These are phyloP conservation scores for Philereme transversata DNA, from an alignment of 2,888 invertebrate species.

Conservation along the genomic window DNA sequence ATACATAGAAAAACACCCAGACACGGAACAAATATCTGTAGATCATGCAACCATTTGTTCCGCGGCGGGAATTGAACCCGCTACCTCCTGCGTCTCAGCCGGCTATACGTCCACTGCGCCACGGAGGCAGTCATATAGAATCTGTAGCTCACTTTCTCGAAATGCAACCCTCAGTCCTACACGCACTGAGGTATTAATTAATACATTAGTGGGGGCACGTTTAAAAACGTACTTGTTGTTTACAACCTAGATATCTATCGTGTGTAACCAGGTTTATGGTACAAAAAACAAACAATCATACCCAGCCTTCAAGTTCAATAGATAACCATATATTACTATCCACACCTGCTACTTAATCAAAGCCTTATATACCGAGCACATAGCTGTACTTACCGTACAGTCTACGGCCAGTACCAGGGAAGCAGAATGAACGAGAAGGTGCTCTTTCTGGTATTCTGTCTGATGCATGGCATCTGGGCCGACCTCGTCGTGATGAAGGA, in stretches of 20 bases:
- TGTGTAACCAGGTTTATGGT: constrained; percentile 3
- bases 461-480: constrained; percentile 34
- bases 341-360: constrained; percentile 12
- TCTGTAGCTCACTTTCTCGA: too few relatives aligned
- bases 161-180: too few relatives aligned
- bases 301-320: constrained; percentile 11
- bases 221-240: too few relatives aligned
- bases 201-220: too few relatives aligned
- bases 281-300: constrained; percentile 19
- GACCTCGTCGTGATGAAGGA: constrained; percentile 69
- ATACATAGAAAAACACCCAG: too few relatives aligned
- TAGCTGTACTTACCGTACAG: neutral
- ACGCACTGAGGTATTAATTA: too few relatives aligned
- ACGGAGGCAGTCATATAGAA: too few relatives aligned
- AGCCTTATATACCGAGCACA: constrained; percentile 10
- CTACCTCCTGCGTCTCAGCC: too few relatives aligned
- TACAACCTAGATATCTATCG: neutral
- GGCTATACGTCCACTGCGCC: too few relatives aligned
- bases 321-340: constrained; percentile 9
- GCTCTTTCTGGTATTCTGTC: constrained; percentile 30
- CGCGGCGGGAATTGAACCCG: too few relatives aligned
- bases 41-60: too few relatives aligned
- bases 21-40: too few relatives aligned
- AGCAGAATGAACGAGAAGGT: constrained; percentile 22
- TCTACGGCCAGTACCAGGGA: constrained; percentile 6